Conservation (phyloP, 2,113 vertebrate species). For the Sus scrofa region DNA sequence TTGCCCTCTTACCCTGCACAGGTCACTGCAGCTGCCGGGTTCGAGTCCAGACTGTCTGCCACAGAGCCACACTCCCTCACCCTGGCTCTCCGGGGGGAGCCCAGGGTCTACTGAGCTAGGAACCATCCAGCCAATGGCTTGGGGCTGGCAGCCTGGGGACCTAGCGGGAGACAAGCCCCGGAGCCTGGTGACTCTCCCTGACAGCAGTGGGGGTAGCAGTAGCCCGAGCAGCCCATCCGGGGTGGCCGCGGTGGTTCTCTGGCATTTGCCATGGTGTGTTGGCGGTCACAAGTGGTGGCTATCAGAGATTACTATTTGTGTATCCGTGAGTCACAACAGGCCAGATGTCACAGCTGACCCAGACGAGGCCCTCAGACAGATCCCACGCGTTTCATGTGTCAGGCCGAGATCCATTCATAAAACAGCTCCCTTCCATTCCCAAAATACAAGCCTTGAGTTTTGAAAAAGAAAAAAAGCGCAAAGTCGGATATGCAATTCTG, state of each 20-base stretch:
- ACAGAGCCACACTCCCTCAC: rapidly evolving
- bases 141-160: too few relatives aligned
- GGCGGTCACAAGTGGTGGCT: slow-evolving; percentile 87
- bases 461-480: slow-evolving; percentile 80
- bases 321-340: slow-evolving; percentile 89
- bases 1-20: too few relatives aligned
- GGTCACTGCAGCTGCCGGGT: too few relatives aligned
- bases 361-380: slow-evolving; percentile 88
- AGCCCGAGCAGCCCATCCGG: not conserved
- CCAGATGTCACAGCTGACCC: slow-evolving; percentile 92
- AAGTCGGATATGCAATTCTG: slow-evolving; percentile 85
- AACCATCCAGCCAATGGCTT: too few relatives aligned
- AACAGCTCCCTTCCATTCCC: slow-evolving; percentile 85
- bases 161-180: not conserved
- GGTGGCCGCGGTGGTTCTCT: slow-evolving; percentile 49
- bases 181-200: not conserved
- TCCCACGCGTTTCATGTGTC: slow-evolving; percentile 89
- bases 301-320: slow-evolving; percentile 90
- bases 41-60: not conserved
- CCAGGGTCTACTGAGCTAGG: rapidly evolving
- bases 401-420: slow-evolving; percentile 90
- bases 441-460: slow-evolving; percentile 87
- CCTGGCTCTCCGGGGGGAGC: rapidly evolving
- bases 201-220: not conserved
- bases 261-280: slow-evolving; percentile 80